Percentiles rank a stretch among this genome's conserved stretches.
Conservation (phyloP, 2,888 invertebrate species). For the Capitulum mitella region DNA sequence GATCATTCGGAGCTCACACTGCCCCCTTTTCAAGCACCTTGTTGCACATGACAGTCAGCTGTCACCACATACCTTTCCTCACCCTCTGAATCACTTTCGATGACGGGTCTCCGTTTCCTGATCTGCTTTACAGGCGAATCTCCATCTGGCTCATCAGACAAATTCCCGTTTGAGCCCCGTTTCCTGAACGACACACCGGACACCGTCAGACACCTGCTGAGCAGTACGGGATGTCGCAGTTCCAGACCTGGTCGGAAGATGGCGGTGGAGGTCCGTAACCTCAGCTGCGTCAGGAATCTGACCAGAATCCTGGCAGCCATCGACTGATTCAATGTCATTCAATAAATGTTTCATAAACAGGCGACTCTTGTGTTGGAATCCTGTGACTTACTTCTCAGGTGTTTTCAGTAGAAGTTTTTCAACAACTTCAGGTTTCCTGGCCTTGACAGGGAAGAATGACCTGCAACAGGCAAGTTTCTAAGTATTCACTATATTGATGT, state of each 20-base stretch:
- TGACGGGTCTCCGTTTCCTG: neutral
- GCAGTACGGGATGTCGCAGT: neutral
- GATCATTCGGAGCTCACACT: no score
- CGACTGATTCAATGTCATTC: neutral
- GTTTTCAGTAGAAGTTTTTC: neutral
- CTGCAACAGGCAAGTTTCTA: neutral
- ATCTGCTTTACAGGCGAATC: neutral
- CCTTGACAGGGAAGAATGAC: neutral
- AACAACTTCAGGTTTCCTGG: neutral
- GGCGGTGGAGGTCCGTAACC: neutral
- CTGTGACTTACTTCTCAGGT: slow-evolving; percentile 13
- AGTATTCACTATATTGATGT: neutral
- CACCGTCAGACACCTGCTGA: neutral
- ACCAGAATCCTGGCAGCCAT: neutral
- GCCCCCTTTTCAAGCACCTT: no score
- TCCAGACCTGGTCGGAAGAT: neutral
- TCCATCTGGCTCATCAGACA: neutral
- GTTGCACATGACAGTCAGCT: no score
- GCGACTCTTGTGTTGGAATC: no score
- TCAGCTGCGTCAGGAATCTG: neutral
- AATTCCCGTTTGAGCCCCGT: neutral
- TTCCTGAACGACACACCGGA: neutral
- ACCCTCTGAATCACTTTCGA: neutral
- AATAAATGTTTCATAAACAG: neutral
- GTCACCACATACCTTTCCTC: neutral